Percentiles rank a stretch among this genome's conserved stretches.
These are phyloP conservation scores for Eulithis prunata DNA, from an alignment of 2,888 invertebrate species.

Conservation along the genomic window DNA sequence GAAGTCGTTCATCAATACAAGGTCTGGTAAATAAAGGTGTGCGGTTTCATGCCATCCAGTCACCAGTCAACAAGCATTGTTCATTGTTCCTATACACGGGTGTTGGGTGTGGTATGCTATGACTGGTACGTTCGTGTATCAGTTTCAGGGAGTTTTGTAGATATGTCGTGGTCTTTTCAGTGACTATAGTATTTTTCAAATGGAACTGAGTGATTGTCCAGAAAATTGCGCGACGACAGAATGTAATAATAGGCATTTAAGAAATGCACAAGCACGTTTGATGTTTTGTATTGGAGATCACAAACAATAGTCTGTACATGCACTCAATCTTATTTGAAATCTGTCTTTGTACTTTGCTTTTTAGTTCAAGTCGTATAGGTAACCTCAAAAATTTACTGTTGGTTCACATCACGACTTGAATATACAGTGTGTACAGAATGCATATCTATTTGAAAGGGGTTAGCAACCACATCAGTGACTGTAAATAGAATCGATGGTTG, in stretches of 20 bases:
- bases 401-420: no score
- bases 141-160: constrained; percentile 4
- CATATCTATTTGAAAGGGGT: background rate
- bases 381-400: no score
- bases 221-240: no score
- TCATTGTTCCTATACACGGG: constrained; percentile 18
- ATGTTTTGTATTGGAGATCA: no score
- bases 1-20: constrained; percentile 10
- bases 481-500: background rate
- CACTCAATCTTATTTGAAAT: no score
- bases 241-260: no score
- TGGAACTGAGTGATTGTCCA: no score
- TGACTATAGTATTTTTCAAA: background rate
- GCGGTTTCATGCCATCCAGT: constrained; percentile 2
- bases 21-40: constrained; percentile 15
- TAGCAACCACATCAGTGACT: background rate
- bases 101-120: background rate
- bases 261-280: no score
- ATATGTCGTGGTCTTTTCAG: background rate
- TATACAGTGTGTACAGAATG: no score
- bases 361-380: no score
- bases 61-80: constrained; percentile 24
- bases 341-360: no score
- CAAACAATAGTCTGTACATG: no score
- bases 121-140: constrained; percentile 6